Base-by-base conservation (phyloP, 2,888 invertebrate species). In the Orthonevra nobilis region DNA sequence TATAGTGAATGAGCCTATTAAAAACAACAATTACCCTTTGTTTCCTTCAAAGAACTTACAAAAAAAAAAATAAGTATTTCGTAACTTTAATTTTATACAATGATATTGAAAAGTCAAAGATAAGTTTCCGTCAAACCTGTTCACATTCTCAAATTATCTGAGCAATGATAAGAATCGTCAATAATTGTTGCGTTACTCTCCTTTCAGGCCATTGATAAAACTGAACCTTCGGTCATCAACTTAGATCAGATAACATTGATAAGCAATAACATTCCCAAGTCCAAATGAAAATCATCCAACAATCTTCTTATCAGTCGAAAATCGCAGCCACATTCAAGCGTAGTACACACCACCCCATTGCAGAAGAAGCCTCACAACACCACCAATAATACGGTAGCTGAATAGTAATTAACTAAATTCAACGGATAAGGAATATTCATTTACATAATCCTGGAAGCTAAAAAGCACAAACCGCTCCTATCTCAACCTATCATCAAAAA, bases 371-470 rank as follows among this genome's bases (percentile, higher is more conserved):
- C 38, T n/a, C n/a, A n/a, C n/a, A n/a, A n/a, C n/a, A 54, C 23
- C 20, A 30, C 56, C 38, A 69, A 56, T 56, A 56, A 75, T 52
- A 70, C 75, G 63, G 75, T 70, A 77, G 75, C 75, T 19, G 50
- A 36, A 26, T 46, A 58, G 63, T 77, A 77, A 77, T 77, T 77
- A 70, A 70, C 58, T 77, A 58, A 50, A 64, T 19, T 77, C 58
- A 10, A 15, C 26, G 58, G 70, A 77, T 64, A 77, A 77, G 70
- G 70, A 70, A 70, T 44, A 19, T 48, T 32, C 56, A 75, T 75
- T 75, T 42, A 23, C 75, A 75, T 70, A 77, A 70, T 58, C 58
- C 63, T 56, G 58, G 10, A 28, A 34, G 12, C 30, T 52, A 20
- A 64, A 7, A 12, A 38, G 30, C 28, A 34, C 10, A 44, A 30